phyloP scores from a whole-genome alignment of 2,888 invertebrate species.

The Hypolimnas misippus region DNA sequence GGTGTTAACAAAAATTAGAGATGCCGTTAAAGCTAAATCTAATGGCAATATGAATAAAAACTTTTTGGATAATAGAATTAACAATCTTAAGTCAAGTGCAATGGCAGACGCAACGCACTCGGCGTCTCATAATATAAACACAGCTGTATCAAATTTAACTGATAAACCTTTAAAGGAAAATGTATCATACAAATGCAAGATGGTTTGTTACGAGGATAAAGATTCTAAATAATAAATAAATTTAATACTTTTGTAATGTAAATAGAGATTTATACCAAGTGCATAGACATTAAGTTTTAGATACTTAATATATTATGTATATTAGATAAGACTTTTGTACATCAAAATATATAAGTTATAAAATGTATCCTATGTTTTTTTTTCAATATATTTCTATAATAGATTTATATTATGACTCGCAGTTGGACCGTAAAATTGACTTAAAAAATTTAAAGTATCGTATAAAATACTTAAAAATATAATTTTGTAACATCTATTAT shows the following conservation, averaged over 20 bases:
- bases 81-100: constrained; percentile 8
- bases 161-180: constrained; percentile 59
- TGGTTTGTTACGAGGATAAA: constrained; percentile 63
- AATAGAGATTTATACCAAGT: constrained; percentile 13
- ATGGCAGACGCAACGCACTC: constrained; percentile 19
- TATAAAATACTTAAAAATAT: no score
- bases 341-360: not conserved
- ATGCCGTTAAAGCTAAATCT: constrained; percentile 12
- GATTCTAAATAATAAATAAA: not conserved
- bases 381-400: no score
- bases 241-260: constrained; percentile 13
- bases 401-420: no score
- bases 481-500: no score
- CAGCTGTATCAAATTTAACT: constrained; percentile 6
- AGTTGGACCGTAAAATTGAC: no score
- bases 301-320: not conserved
- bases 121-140: constrained; percentile 27
- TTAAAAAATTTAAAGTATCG: no score
- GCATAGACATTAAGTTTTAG: constrained; percentile 5
- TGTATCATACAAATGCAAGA: constrained; percentile 66
- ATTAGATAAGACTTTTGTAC: not conserved
- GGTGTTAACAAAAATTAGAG: constrained; percentile 23
- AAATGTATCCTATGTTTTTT: not conserved
- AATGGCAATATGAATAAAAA: constrained; percentile 4
- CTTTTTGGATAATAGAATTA: not conserved